Base-by-base conservation (phyloP, 2,888 invertebrate species). In the Diadegma fenestrale region DNA sequence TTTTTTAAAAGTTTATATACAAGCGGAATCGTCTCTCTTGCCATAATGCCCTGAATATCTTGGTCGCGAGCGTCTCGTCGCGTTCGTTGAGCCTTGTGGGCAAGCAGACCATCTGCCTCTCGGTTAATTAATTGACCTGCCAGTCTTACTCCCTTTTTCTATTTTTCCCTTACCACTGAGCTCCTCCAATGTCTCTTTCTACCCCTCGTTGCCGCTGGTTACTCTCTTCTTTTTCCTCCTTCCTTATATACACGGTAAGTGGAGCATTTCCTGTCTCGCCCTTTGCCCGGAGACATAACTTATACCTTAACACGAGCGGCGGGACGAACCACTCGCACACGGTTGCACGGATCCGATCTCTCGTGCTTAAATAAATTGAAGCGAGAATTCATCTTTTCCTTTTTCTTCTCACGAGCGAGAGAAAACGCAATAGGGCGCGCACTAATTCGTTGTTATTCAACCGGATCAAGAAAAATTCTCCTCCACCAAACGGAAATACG, bases 101-200 rank as follows among this genome's bases (percentile, higher is more conserved):
- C 33, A 51, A 61, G 71, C 68, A 87, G 85, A 84, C 89, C 90
- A 90, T 90, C 90, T 90, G 90, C 90, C 88, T 79, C 83, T 82
- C 73, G 78, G 85, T 90, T 90, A 90, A 90, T 90, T 90, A 90
- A 90, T 90, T 87, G 90, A 89, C 88, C 87, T 63, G 88, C 82
- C 87, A 85, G 86, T 86, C 88, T 87, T 84, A 73, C 72, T 79
- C 87, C 81, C 72, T 75, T 61, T 76, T 88, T 88, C 80, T 84
- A 86, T 81, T 87, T 88, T 87, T 85, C 72, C 78, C 78, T 86
- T 81, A 73, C 86, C 80, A 33, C 64, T 77, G 71, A 68, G 79
- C 64, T 79, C 69, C 48, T 30, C 43, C 78, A 61, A 76, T 82
- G 86, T 77, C 86, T 79, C 80, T 83, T 88, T 87, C 79, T 86